Percentiles rank a stretch among this genome's conserved stretches.
Evolutionary conservation across 2,797 vertebrate genomes (phyloP).

Genomic region (Potorous gilbertii): DNA sequence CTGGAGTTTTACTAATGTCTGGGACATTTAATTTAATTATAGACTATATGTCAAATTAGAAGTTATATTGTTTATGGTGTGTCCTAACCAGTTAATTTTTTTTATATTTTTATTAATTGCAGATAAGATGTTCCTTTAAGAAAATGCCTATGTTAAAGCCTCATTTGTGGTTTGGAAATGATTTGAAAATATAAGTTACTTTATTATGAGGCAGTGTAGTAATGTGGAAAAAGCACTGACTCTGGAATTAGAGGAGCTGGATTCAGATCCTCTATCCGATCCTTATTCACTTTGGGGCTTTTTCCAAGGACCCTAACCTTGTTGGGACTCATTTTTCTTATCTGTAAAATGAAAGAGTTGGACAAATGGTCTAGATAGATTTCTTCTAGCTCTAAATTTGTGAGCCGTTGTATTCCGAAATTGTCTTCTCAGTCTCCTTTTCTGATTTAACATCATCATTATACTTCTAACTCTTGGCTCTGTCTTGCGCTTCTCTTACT

Average conservation of each 20-base stretch:
- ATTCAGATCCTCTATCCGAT: not conserved
- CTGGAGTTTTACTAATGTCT: constrained; percentile 58
- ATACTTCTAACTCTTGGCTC: not conserved
- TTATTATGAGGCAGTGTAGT: not conserved
- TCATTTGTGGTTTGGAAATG: constrained; percentile 39
- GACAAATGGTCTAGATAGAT: not conserved
- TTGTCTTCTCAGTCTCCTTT: not conserved
- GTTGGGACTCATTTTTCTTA: not conserved
- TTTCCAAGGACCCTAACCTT: not conserved
- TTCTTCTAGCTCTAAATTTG: not conserved
- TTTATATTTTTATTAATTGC: constrained; percentile 47
- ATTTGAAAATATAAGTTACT: not conserved
- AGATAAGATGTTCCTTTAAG: constrained; percentile 53
- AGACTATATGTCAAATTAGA: constrained; percentile 67
- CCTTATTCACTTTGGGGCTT: not conserved
- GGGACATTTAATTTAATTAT: constrained; percentile 71
- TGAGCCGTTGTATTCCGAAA: not conserved
- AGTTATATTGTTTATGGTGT: constrained; percentile 45
- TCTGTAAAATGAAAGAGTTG: not conserved
- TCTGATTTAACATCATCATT: not conserved
- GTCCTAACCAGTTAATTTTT: constrained; percentile 49
- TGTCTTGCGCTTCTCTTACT: not conserved
- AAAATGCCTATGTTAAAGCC: constrained; percentile 14
- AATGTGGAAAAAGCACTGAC: not conserved
- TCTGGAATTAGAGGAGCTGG: not conserved